These are phyloP conservation scores for Macquaria australasica DNA, from an alignment of 2,113 vertebrate species.

Conservation along the genomic window DNA sequence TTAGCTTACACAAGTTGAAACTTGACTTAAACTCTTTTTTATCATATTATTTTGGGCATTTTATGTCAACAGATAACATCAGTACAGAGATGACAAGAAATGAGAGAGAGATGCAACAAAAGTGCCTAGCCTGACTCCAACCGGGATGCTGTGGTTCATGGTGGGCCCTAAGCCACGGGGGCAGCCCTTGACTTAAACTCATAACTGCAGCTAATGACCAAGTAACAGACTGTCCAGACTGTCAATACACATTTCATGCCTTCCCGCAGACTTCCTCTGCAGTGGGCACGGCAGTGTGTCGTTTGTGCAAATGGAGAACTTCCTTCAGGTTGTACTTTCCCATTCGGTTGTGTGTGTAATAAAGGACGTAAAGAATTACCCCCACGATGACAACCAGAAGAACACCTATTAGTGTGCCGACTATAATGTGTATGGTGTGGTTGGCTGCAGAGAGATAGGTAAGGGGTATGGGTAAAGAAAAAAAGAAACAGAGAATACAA, in stretches of 20 bases:
- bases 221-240: background rate
- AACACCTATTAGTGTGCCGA: accelerated
- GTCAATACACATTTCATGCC: background rate
- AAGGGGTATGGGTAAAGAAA: background rate
- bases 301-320: background rate
- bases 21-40: too few species aligned
- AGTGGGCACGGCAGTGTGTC: background rate
- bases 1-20: background rate
- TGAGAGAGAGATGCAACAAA: background rate
- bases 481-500: background rate
- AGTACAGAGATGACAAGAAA: background rate
- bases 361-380: accelerated
- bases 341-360: conserved; percentile 24
- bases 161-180: background rate
- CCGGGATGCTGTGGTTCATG: background rate
- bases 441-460: conserved; percentile 19
- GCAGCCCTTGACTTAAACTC: background rate
- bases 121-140: too few species aligned
- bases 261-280: background rate
- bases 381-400: accelerated
- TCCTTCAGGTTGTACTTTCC: conserved; percentile 56
- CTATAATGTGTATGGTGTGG: background rate
- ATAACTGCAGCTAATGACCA: background rate
- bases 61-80: background rate
- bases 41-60: too few species aligned